A percentile compares a stretch with the other conserved stretches of the same genome.
Conservation (phyloP, 1,140 invertebrate genomes). For the Drosophila punjabiensis region DNA sequence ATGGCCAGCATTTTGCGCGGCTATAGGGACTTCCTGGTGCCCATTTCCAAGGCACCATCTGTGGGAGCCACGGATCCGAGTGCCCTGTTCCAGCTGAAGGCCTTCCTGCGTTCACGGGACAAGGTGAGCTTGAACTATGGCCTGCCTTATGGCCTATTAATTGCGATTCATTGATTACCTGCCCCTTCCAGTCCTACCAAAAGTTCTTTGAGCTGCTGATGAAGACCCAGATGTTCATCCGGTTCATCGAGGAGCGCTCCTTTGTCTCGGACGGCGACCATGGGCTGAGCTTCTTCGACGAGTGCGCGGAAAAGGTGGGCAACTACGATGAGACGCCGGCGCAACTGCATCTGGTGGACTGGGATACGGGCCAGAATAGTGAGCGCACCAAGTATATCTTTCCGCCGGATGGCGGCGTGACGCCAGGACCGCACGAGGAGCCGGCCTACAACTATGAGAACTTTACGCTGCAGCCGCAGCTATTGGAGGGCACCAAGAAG, state of each 20-base stretch:
- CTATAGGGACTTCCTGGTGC: constrained; percentile 95
- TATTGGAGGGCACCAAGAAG: constrained; percentile 85
- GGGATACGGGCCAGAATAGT: constrained; percentile 89
- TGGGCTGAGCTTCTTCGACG: constrained; percentile 98
- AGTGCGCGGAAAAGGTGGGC: constrained; percentile 93
- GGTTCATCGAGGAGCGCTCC: constrained; percentile 99
- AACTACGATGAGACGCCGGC: constrained; percentile 87
- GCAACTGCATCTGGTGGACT: constrained; percentile 89
- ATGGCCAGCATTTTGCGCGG: constrained; percentile 97
- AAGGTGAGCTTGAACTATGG: constrained; percentile 84
- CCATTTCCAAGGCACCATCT: constrained; percentile 97
- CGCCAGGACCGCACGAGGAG: constrained; percentile 17
- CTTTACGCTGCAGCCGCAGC: constrained; percentile 86
- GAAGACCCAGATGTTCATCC: constrained; percentile 98
- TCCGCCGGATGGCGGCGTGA: constrained; percentile 91
- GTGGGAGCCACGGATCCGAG: constrained; percentile 97
- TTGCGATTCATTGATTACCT: not conserved
- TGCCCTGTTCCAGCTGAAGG: constrained; percentile 97
- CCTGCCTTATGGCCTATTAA: not conserved
- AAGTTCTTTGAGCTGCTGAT: constrained; percentile 96
- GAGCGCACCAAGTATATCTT: constrained; percentile 98
- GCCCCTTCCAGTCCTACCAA: constrained; percentile 89
- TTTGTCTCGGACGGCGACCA: constrained; percentile 98
- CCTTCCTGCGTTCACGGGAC: constrained; percentile 89
- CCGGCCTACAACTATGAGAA: constrained; percentile 86